A percentile compares a stretch with the other conserved stretches of the same genome.
Evolutionary conservation across 92 coral and sea anemone genomes (phyloP).

Genomic region (Bergia sp.): DNA sequence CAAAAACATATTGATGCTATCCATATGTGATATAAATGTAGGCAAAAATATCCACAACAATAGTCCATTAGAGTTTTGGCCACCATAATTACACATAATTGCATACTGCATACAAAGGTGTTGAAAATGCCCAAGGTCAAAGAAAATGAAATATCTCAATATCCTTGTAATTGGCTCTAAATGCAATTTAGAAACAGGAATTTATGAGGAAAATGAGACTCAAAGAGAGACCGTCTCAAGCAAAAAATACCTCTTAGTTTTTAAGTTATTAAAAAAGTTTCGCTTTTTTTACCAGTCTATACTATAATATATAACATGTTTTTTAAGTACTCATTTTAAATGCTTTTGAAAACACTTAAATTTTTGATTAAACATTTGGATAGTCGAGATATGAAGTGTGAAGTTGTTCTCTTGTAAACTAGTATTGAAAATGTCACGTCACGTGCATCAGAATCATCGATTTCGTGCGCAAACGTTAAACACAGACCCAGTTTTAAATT

Average conservation of each 20-base stretch:
- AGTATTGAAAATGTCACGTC: not conserved
- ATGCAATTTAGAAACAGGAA: too few relatives aligned
- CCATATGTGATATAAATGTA: not conserved
- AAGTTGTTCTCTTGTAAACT: not conserved
- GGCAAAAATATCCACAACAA: not conserved
- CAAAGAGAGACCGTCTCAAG: not conserved
- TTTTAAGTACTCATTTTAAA: too few relatives aligned
- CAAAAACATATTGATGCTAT: not conserved
- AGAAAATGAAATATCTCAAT: not conserved
- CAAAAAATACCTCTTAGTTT: too few relatives aligned
- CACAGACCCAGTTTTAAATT: not conserved
- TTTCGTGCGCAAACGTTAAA: not conserved
- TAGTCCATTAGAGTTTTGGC: too few relatives aligned
- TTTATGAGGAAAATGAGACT: too few relatives aligned
- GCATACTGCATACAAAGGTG: not conserved
- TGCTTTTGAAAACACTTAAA: too few relatives aligned
- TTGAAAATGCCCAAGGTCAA: not conserved
- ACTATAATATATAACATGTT: too few relatives aligned
- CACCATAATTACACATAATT: too few relatives aligned
- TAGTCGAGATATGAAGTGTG: not conserved
- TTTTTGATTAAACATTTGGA: not conserved
- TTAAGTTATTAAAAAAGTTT: not conserved
- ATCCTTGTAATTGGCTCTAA: too few relatives aligned
- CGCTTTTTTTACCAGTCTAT: not conserved
- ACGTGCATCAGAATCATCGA: not conserved